Conservation (phyloP, 2,888 invertebrate genomes). For the Aphidius colemani region DNA sequence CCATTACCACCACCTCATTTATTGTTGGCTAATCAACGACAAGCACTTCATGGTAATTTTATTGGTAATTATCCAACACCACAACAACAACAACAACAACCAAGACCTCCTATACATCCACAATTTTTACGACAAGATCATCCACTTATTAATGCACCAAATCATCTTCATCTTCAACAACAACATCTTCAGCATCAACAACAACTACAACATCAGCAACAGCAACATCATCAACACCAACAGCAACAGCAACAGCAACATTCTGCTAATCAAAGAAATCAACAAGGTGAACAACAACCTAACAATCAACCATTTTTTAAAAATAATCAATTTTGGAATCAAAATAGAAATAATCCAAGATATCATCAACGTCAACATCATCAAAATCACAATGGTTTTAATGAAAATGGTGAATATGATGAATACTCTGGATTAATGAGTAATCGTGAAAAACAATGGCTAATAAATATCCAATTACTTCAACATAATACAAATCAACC, state of each 20-base stretch:
- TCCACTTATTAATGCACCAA: conserved; percentile 44
- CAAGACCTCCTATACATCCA: conserved; percentile 52
- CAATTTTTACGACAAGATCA: conserved; percentile 58
- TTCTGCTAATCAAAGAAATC: conserved; percentile 49
- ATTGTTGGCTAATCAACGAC: conserved; percentile 49
- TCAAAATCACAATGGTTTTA: conserved; percentile 46
- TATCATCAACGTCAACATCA: conserved; percentile 45
- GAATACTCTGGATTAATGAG: conserved; percentile 94
- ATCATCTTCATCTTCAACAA: conserved; percentile 44
- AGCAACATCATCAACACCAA: conserved; percentile 49
- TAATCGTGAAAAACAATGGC: conserved; percentile 91
- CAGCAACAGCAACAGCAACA: conserved; percentile 50
- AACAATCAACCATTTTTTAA: conserved; percentile 52
- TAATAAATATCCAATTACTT: conserved; percentile 91
- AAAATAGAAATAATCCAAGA: conserved; percentile 50
- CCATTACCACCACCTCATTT: conserved; percentile 52
- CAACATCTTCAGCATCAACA: conserved; percentile 35
- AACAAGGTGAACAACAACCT: conserved; percentile 39
- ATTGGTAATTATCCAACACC: conserved; percentile 56
- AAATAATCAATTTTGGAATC: conserved; percentile 52
- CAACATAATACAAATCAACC: conserved; percentile 95
- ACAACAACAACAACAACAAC: background rate
- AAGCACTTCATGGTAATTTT: conserved; percentile 50
- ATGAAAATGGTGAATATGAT: conserved; percentile 64
- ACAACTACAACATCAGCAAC: conserved; percentile 46